A percentile compares a stretch with the other conserved stretches of the same genome.
Conservation (phyloP, 2,113 vertebrate genomes). For the Ammodytes dubius region DNA sequence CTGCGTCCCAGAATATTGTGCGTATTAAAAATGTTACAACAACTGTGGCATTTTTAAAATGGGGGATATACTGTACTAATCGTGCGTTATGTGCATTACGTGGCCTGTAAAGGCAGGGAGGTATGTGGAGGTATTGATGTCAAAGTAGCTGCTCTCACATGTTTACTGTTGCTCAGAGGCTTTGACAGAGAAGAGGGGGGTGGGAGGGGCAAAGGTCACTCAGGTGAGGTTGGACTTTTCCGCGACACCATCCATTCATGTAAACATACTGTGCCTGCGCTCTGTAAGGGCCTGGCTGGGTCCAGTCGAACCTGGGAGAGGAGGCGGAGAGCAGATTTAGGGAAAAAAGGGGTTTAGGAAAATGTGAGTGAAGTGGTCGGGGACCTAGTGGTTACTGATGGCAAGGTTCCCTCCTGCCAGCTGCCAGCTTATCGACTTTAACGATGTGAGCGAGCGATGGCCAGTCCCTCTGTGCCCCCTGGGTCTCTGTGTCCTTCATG, state of each 20-base stretch:
- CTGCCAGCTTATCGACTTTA: constrained; percentile 81
- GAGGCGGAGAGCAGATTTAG: constrained; percentile 38
- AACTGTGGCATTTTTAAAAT: constrained; percentile 44
- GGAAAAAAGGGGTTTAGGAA: constrained; percentile 63
- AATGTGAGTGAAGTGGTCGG: constrained; percentile 71
- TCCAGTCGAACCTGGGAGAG: constrained; percentile 25
- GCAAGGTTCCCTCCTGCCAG: constrained; percentile 58
- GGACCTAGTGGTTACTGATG: constrained; percentile 69
- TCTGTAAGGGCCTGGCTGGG: neutral
- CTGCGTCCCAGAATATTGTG: constrained; percentile 25
- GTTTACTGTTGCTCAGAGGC: constrained; percentile 33
- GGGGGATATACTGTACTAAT: constrained; percentile 10
- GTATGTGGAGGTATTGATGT: constrained; percentile 19
- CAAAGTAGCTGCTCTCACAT: constrained; percentile 3
- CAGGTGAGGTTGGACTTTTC: constrained; percentile 55
- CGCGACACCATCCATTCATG: constrained; percentile 22
- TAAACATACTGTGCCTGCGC: constrained; percentile 14
- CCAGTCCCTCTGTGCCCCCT: constrained; percentile 64
- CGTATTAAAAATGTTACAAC: constrained; percentile 38
- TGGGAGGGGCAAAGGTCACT: constrained; percentile 22
- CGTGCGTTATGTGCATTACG: constrained; percentile 10
- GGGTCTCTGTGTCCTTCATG: constrained; percentile 64
- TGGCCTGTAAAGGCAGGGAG: constrained; percentile 44
- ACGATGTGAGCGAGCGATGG: constrained; percentile 66
- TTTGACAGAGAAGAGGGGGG: constrained; percentile 2